Evolutionary conservation across 2,888 invertebrate genomes (phyloP).

Genomic region (Drosophila mulleri): DNA sequence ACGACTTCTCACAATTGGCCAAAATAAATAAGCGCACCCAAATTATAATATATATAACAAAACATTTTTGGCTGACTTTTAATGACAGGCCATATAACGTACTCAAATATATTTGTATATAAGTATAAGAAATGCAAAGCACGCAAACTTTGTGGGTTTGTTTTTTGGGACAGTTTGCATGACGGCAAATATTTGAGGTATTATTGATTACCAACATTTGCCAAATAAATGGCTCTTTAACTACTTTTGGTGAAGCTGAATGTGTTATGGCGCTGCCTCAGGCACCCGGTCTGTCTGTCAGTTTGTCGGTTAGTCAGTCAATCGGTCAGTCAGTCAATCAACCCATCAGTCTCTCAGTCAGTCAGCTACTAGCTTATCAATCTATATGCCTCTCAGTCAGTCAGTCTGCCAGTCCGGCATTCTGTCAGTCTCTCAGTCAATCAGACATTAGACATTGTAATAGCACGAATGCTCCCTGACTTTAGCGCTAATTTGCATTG

Average conservation of each 20-base stretch:
- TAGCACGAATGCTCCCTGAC: slow-evolving; percentile 48
- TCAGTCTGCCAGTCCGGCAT: slow-evolving; percentile 1
- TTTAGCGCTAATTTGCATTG: slow-evolving; percentile 59
- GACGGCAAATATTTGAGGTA: slow-evolving; percentile 67
- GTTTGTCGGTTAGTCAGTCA: slow-evolving; percentile 8
- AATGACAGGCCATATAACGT: slow-evolving; percentile 60
- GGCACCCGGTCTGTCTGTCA: not conserved
- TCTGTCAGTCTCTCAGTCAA: slow-evolving; percentile 10
- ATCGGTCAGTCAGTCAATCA: slow-evolving; percentile 16
- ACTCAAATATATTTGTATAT: not conserved
- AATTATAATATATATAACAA: slow-evolving; percentile 75
- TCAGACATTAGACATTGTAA: slow-evolving; percentile 72
- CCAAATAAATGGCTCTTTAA: slow-evolving; percentile 64
- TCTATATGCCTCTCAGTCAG: slow-evolving; percentile 6
- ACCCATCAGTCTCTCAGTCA: not conserved
- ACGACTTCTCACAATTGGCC: slow-evolving; percentile 24
- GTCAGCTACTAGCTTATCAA: not conserved
- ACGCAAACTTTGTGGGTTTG: slow-evolving; percentile 63
- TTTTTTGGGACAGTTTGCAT: slow-evolving; percentile 64
- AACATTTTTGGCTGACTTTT: slow-evolving; percentile 53
- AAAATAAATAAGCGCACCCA: slow-evolving; percentile 55
- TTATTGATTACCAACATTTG: slow-evolving; percentile 72
- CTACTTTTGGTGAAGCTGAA: slow-evolving; percentile 40
- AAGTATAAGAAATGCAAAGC: slow-evolving; percentile 62
- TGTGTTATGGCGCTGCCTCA: slow-evolving; percentile 34